Base-by-base conservation (phyloP, 1,140 invertebrate species). In the Cryptotermes secundus region DNA sequence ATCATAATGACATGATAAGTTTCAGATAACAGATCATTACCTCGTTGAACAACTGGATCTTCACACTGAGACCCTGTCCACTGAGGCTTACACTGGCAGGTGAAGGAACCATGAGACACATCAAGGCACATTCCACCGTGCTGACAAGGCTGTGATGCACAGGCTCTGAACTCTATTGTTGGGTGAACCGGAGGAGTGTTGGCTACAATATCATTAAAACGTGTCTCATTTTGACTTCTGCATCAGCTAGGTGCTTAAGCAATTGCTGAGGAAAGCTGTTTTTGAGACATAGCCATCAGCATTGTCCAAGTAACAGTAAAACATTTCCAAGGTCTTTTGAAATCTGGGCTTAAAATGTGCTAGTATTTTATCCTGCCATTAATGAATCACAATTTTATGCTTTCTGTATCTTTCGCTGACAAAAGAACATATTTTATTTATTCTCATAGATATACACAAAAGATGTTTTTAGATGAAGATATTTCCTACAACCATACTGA, bases 71-170 rank as follows among this genome's bases (percentile, higher is more conserved):
- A 88, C 45, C 96, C 96, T 42, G 94, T 95, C 87, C 93, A 94
- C 86, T 93, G 93, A 79, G 92, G 91, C 34, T 92, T 89, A 90
- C 96, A 97, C 45, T 94, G 90, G 90, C 96, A 97, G 34, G 92
- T 92, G 89, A 95, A 97, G 14, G 93, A 94, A 6, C 93, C 93
- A 53, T 93, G 92, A 10, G 94, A 92, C 79, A 95, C 88, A 87
- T 95, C 93, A 86, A 94, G 92, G 90, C 96, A 97, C 65, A 94
- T 95, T 26, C 95, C 94, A 80, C 93, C 93, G 88, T 94, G 93
- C 87, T 94, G 92, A 90, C 96, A 97, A 7, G 96, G 96, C 85
- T 94, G 93, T 79, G 94, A 95, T 85, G 93, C 90, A 89, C 96
- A 97, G 16, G 94, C 94, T 83, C 92, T 91, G 86, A 93, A 93